Conservation (phyloP, 2,797 vertebrate genomes). For the Melanogrammus aeglefinus region DNA sequence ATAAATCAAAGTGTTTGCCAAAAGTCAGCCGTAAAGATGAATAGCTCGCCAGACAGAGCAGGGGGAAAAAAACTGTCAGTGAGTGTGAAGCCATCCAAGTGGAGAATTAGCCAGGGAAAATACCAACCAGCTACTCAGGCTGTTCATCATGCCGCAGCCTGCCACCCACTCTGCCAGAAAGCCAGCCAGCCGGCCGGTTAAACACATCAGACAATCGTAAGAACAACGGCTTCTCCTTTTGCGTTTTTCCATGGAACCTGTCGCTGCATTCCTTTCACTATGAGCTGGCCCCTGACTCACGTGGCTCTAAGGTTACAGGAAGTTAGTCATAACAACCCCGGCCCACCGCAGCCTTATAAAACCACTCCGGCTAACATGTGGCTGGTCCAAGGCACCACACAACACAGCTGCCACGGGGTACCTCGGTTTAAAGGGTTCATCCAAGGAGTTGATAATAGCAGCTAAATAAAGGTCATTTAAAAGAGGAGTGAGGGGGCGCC, state of each 20-base stretch:
- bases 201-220: slow-evolving; percentile 43
- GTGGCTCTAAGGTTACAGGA: slow-evolving; percentile 49
- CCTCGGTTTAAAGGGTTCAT: background rate
- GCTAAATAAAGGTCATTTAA: background rate
- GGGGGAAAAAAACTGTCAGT: slow-evolving; percentile 14
- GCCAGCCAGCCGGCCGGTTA: slow-evolving; percentile 27
- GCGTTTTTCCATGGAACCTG: slow-evolving; percentile 62
- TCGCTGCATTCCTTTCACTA: slow-evolving; percentile 58
- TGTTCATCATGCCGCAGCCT: slow-evolving; percentile 32
- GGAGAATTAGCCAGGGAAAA: slow-evolving; percentile 30
- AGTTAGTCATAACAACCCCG: slow-evolving; percentile 58
- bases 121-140: slow-evolving; percentile 13
- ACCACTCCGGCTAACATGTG: slow-evolving; percentile 33
- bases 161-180: slow-evolving; percentile 47
- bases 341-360: slow-evolving; percentile 37
- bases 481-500: too few relatives aligned
- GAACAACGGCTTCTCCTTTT: slow-evolving; percentile 48
- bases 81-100: slow-evolving; percentile 12
- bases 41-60: slow-evolving; percentile 7
- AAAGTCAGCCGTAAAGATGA: slow-evolving; percentile 9
- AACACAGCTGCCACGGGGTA: slow-evolving; percentile 44
- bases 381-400: slow-evolving; percentile 21
- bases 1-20: slow-evolving; percentile 11
- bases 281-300: slow-evolving; percentile 62
- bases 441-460: background rate